Conservation (phyloP, 2,113 vertebrate genomes). For the Ranitomeya imitator region DNA sequence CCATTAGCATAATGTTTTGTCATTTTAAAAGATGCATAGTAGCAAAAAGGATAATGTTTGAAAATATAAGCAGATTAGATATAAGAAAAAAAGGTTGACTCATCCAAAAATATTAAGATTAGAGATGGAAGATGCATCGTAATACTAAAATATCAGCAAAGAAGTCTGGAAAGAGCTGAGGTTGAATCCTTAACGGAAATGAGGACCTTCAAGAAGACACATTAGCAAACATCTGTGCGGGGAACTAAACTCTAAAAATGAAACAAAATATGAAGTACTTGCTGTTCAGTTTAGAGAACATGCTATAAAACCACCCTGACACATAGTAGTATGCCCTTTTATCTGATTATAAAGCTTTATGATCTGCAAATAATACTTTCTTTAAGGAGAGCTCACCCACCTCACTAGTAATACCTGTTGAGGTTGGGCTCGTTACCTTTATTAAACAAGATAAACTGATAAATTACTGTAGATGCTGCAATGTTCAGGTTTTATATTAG, state of each 20-base stretch:
- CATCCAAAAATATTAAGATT: conserved; percentile 29
- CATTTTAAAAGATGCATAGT: conserved; percentile 34
- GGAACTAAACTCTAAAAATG: neutral
- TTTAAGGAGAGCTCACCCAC: too few relatives aligned
- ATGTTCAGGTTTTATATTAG: too few relatives aligned
- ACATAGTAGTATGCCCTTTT: neutral
- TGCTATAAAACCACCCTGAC: neutral
- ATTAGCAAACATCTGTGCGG: conserved; percentile 23
- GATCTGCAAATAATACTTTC: too few relatives aligned
- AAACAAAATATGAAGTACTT: neutral
- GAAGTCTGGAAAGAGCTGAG: conserved; percentile 25
- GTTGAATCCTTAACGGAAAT: conserved; percentile 32
- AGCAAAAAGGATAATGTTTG: conserved; percentile 35
- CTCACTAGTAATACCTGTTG: too few relatives aligned
- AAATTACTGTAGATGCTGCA: too few relatives aligned
- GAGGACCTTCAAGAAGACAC: conserved; percentile 14
- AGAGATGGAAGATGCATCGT: conserved; percentile 30
- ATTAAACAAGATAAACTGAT: too few relatives aligned
- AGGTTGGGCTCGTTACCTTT: too few relatives aligned
- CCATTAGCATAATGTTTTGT: conserved; percentile 25
- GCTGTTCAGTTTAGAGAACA: neutral
- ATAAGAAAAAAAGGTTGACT: conserved; percentile 32
- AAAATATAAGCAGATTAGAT: conserved; percentile 45
- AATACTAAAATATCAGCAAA: conserved; percentile 40
- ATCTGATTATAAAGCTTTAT: neutral